Base-by-base conservation (phyloP, 2,888 invertebrate genomes). In the Nomada fucata region DNA sequence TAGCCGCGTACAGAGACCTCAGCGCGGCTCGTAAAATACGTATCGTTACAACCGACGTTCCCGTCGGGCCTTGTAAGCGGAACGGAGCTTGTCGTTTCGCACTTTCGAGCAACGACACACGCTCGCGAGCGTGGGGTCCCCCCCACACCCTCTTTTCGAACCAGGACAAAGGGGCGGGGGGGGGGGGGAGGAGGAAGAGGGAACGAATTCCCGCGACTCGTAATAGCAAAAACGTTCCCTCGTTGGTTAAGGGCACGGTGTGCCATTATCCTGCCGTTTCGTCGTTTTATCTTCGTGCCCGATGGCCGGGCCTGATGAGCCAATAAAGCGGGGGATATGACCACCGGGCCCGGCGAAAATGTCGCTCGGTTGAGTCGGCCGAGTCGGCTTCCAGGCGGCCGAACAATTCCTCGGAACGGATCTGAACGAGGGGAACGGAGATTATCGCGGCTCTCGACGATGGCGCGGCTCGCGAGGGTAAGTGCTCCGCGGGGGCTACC, bases 241-340 rank as follows among this genome's bases (percentile, higher is more conserved):
- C 70, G 79, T 72, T 78, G 83, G 76, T 80, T 83, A 26, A 76
- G 15, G 10, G 74, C 84, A 67, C 64, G 79, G 79, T 74, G 50
- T 88, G 81, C 85, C 88, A 88, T 88, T 88, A 88, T 86, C 88
- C 88, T 76, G 82, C 85, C 85, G 83, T 88, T 88, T 85, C 88
- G 64, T 85, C 79, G 80, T 83, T 88, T 88, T 85, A 88, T 83
- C 83, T 86, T 75, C 82, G 79, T 74, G 64, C 73, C 63, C 78
- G 74, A 80, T 68, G 81, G 59, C 52, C 69, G 26, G 44, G 76
- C 15, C 81, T 81, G 86, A 87, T 82, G 87, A 86, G 86, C 87
- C 87, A 87, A 87, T 87, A 87, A 87, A 87, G 69, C 60, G 65
- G 20, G 53, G 63, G 57, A 82, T 81, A 80, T 52, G 76, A 63